These are phyloP conservation scores for Enteromius fasciolatus DNA, from an alignment of 2,797 vertebrate genomes.

Conservation along the genomic window DNA sequence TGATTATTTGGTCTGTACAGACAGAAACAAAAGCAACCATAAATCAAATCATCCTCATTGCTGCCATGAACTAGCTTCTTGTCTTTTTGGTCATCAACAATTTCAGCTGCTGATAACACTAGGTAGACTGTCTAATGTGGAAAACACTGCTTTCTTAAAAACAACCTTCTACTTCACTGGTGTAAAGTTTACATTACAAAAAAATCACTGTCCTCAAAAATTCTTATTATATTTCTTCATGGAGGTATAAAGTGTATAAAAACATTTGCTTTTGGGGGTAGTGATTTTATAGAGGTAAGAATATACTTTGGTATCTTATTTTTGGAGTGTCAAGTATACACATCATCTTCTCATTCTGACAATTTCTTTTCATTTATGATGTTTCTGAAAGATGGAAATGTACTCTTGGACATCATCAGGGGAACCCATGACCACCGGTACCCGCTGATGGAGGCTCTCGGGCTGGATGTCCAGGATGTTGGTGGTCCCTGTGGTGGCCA, in stretches of 20 bases:
- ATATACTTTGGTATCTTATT: slow-evolving; percentile 19
- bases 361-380: slow-evolving; percentile 66
- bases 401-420: slow-evolving; percentile 91
- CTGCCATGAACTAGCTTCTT: neutral
- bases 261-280: neutral
- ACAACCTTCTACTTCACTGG: neutral
- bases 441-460: slow-evolving; percentile 86
- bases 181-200: neutral
- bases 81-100: neutral
- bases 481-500: slow-evolving; percentile 87
- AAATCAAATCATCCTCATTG: neutral
- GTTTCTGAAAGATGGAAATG: slow-evolving; percentile 84
- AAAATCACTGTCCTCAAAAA: neutral
- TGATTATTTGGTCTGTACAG: slow-evolving; percentile 16
- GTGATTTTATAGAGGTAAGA: neutral
- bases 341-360: neutral
- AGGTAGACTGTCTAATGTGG: neutral
- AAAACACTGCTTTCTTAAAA: neutral
- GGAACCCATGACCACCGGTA: slow-evolving; percentile 88
- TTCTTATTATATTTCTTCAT: neutral
- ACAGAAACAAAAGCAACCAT: neutral
- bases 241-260: neutral
- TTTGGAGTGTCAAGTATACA: slow-evolving; percentile 29
- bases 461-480: slow-evolving; percentile 90
- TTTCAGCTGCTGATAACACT: neutral